A percentile compares a stretch with the other conserved stretches of the same genome.
Conservation (phyloP, 2,888 invertebrate species). For the Gisinianus flammeolus region DNA sequence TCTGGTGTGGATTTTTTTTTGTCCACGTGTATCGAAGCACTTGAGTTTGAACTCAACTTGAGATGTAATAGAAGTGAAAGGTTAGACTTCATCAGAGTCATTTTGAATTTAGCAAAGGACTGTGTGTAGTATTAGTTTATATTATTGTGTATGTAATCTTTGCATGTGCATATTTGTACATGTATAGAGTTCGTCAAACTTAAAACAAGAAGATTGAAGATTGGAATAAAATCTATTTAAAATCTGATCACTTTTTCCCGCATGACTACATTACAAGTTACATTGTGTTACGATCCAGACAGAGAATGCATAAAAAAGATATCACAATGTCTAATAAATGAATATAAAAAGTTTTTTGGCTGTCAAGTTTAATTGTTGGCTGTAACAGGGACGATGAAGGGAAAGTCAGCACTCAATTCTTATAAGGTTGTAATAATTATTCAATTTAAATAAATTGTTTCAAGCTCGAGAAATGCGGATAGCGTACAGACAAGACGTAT, state of each 20-base stretch:
- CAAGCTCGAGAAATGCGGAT: neutral
- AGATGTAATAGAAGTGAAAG: too few species aligned
- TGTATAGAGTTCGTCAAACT: neutral
- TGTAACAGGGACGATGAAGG: slow-evolving; percentile 22
- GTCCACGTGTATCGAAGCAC: neutral
- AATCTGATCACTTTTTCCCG: neutral
- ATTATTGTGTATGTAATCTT: too few species aligned
- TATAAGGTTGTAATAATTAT: slow-evolving; percentile 26
- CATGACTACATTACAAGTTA: neutral
- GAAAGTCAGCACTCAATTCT: slow-evolving; percentile 14
- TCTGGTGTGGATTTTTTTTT: neutral
- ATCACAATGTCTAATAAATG: neutral
- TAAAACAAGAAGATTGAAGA: neutral
- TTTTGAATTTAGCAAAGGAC: too few species aligned
- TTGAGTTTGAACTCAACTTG: too few species aligned
- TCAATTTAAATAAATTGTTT: slow-evolving; percentile 27
- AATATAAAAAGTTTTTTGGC: slow-evolving; percentile 15
- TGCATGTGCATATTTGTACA: too few species aligned
- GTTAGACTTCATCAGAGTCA: too few species aligned
- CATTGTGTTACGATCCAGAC: neutral
- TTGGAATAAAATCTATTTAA: neutral
- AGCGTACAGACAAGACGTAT: too few species aligned
- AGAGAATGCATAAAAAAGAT: neutral
- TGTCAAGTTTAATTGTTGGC: slow-evolving; percentile 35
- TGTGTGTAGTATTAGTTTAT: too few species aligned